Evolutionary conservation across 2,797 vertebrate species (phyloP).

Genomic region (Ctenopoma kingsleyae): DNA sequence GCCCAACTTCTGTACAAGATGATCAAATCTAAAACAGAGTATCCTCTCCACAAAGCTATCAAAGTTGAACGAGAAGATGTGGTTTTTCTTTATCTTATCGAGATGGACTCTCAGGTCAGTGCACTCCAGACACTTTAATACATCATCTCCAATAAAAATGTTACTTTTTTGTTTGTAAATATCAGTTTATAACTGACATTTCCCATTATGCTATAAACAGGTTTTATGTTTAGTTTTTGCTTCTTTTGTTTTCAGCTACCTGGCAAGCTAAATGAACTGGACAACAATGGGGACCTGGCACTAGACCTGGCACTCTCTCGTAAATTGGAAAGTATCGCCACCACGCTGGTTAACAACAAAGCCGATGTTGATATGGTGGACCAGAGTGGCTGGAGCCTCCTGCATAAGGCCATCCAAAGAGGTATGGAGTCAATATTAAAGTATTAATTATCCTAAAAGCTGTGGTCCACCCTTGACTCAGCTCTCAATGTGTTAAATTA

Average conservation of each 20-base stretch:
- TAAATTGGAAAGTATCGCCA: conserved; percentile 94
- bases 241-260: conserved; percentile 86
- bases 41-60: conserved; percentile 97
- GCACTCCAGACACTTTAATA: no score
- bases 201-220: not conserved
- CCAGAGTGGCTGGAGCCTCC: conserved; percentile 95
- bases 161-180: no score
- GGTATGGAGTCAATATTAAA: conserved; percentile 74
- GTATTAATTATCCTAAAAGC: not conserved
- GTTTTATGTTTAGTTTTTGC: conserved; percentile 1
- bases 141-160: not conserved
- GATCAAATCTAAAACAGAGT: conserved; percentile 99
- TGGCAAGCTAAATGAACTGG: conserved; percentile 93
- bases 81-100: conserved; percentile 96
- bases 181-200: not conserved
- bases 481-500: not conserved
- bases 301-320: conserved; percentile 93
- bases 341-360: conserved; percentile 93
- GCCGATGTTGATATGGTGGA: conserved; percentile 97
- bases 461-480: no score
- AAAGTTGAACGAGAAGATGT: conserved; percentile 98
- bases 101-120: conserved; percentile 96
- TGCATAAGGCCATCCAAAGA: conserved; percentile 98
- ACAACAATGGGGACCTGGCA: conserved; percentile 95
- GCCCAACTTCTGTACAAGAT: conserved; percentile 97